Evolutionary conservation across 1,140 invertebrate genomes (phyloP).

Genomic region (Brachionus calyciflorus): DNA sequence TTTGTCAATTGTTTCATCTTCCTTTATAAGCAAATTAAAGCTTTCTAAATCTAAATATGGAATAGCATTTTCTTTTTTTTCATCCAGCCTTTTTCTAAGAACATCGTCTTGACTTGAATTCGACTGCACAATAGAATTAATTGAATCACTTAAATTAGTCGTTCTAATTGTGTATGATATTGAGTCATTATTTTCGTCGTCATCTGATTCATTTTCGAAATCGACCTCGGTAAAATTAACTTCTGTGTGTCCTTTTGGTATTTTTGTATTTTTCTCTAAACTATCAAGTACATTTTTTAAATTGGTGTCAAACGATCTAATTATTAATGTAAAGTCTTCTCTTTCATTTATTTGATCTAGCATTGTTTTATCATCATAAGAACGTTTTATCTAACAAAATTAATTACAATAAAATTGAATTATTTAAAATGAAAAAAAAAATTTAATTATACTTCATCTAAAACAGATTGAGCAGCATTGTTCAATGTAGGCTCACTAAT

Average conservation of each 20-base stretch:
- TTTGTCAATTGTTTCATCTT: constrained; percentile 5
- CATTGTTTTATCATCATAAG: constrained; percentile 13
- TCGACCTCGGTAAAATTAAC: background rate
- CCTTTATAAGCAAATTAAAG: background rate
- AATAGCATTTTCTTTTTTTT: constrained; percentile 14
- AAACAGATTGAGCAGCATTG: constrained; percentile 12
- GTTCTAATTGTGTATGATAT: background rate
- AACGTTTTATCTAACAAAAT: constrained; percentile 14
- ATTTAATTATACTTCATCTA: constrained; percentile 45
- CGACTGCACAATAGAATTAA: background rate
- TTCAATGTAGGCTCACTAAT: constrained; percentile 26
- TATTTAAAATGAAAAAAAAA: too few species aligned
- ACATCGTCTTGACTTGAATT: background rate
- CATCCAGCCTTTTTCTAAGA: background rate
- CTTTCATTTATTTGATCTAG: background rate
- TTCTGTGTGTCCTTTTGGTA: background rate
- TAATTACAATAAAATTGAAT: too few species aligned
- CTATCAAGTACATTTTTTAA: background rate
- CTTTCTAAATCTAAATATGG: constrained; percentile 12
- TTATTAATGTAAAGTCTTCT: constrained; percentile 21
- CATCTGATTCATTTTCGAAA: too few species aligned
- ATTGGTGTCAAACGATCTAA: constrained; percentile 1
- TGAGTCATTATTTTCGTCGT: too few species aligned
- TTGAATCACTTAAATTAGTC: background rate
- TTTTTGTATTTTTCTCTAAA: background rate